Percentiles rank a stretch among this genome's conserved stretches.
phyloP scores from a whole-genome alignment of 2,888 invertebrate genomes.

The Copidosoma aretas region DNA sequence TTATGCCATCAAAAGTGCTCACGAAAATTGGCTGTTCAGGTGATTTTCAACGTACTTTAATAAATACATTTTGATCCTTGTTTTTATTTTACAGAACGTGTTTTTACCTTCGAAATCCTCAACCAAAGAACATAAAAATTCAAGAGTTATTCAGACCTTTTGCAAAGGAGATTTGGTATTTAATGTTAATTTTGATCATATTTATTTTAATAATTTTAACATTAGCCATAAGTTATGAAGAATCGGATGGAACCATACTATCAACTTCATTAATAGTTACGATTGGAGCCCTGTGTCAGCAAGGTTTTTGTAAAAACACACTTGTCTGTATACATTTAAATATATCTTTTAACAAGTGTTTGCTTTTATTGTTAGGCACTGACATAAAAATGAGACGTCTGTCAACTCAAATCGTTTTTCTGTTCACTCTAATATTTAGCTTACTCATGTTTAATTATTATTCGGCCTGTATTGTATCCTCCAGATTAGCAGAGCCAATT shows the following conservation, averaged over 20 bases:
- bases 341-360: neutral
- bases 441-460: constrained; percentile 56
- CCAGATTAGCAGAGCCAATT: constrained; percentile 52
- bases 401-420: constrained; percentile 50
- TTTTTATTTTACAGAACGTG: constrained; percentile 44
- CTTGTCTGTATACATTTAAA: neutral
- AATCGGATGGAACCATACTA: constrained; percentile 24
- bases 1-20: constrained; percentile 15
- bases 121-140: constrained; percentile 42
- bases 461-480: constrained; percentile 54
- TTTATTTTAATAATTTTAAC: constrained; percentile 19
- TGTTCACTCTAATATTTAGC: constrained; percentile 51
- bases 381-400: constrained; percentile 46
- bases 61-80: too few species aligned
- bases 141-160: constrained; percentile 47
- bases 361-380: constrained; percentile 45
- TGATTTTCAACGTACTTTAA: neutral
- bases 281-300: constrained; percentile 49
- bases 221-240: constrained; percentile 41
- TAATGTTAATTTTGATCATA: constrained; percentile 32
- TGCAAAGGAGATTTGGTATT: constrained; percentile 45
- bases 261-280: constrained; percentile 42
- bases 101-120: constrained; percentile 49
- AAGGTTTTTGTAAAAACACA: constrained; percentile 43
- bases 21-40: constrained; percentile 31